Evolutionary conservation across 2,113 vertebrate species (phyloP), one percentile per base, ranked within the genome.

Genomic region (Brienomyrus longianalis): DNA sequence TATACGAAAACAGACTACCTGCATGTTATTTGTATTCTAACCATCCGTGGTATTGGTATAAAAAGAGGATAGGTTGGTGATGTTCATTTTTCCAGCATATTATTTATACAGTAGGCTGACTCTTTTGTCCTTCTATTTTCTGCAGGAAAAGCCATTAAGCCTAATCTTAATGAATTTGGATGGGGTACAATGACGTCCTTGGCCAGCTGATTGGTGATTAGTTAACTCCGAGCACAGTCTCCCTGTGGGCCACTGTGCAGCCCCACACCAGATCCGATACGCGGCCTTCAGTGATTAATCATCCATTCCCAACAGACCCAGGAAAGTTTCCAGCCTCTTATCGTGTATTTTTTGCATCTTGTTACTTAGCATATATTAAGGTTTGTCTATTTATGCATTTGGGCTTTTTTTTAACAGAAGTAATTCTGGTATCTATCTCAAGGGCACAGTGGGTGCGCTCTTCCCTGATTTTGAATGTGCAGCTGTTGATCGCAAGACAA

Each of bases 111-210:
- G 87, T 70, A 87, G 47, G 47, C 31, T 89, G 52, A 52, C 89
- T 11, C 56, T 62, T 84, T n/a, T 62, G 35, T 62, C 51, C 35
- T 87, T 89, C 70, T 86, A 86, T 85, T 90, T 90, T 90, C 51
- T 70, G 21, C 45, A n/a, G 74, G 31, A 50, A 90, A 90, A 90
- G 52, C 86, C 74, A 90, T 92, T 90, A 92, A 89, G 85, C 88
- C 86, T 90, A 89, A 89, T 84, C 88, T 88, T 89, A 91, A 90
- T 88, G 88, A 90, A 90, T 77, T 66, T 85, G 90, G 88, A 50
- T 66, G 77, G 80, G 89, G 87, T 84, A 91, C 91, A 91, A 92
- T 88, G 35, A 83, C 84, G 86, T 89, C 90, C 88, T 92, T 89
- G 86, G 77, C 83, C 89, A 89, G 74, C 50, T 89, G 83, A 70